Conservation (phyloP, 2,113 vertebrate species). For the Rhabdornis inornatus region DNA sequence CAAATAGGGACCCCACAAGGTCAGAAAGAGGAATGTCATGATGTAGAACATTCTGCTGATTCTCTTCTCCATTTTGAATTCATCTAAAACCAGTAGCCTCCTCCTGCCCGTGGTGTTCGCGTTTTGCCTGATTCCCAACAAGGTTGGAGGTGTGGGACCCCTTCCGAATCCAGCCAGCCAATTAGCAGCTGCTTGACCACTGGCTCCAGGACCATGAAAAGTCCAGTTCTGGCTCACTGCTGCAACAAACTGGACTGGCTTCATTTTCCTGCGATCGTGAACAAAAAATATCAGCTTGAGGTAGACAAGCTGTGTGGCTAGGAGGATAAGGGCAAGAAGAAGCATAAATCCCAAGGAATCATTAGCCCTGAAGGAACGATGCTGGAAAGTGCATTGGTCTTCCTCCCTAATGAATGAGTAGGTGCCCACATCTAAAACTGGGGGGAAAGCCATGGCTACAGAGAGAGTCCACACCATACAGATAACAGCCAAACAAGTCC, state of each 20-base stretch:
- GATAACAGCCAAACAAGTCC: slow-evolving; percentile 97
- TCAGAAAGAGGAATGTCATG: slow-evolving; percentile 99
- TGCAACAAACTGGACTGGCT: slow-evolving; percentile 99
- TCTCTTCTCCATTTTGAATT: slow-evolving; percentile 99
- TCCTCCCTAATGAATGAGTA: slow-evolving; percentile 98
- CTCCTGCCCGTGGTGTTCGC: slow-evolving; percentile 93
- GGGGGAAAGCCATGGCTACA: slow-evolving; percentile 98
- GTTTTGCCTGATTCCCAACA: slow-evolving; percentile 97
- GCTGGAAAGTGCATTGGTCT: slow-evolving; percentile 99
- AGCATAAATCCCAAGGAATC: slow-evolving; percentile 99
- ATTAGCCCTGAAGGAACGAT: slow-evolving; percentile 97
- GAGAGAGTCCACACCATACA: slow-evolving; percentile 99
- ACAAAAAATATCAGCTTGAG: slow-evolving; percentile 99
- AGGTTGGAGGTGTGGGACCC: slow-evolving; percentile 96
- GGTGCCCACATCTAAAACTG: slow-evolving; percentile 97
- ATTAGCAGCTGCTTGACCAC: slow-evolving; percentile 97
- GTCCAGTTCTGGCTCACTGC: slow-evolving; percentile 99
- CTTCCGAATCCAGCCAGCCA: slow-evolving; percentile 98
- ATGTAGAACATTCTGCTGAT: slow-evolving; percentile 99
- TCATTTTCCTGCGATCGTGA: slow-evolving; percentile 99
- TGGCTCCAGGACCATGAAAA: slow-evolving; percentile 97
- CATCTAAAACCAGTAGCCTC: slow-evolving; percentile 95
- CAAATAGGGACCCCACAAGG: slow-evolving; percentile 97
- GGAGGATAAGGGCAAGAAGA: slow-evolving; percentile 96
- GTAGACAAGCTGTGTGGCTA: slow-evolving; percentile 99